phyloP scores from a whole-genome alignment of 2,113 vertebrate species.

The Brienomyrus brachyistius region DNA sequence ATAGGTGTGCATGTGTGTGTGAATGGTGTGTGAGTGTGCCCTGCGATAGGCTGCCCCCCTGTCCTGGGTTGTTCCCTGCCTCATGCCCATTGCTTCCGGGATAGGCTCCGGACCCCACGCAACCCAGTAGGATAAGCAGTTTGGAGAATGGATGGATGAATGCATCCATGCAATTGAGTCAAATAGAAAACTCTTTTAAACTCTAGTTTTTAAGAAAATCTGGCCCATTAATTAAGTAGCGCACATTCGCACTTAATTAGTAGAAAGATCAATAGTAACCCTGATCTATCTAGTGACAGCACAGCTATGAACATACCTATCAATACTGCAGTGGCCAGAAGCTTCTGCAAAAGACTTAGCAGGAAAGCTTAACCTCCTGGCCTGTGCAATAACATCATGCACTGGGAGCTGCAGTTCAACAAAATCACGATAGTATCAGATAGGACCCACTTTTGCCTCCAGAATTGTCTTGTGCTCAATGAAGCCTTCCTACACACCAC shows the following conservation, averaged over 20 bases:
- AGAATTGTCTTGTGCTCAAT: not conserved
- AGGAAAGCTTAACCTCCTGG: not conserved
- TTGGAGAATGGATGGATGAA: not conserved
- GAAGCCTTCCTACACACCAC: not conserved
- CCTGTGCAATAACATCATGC: not conserved
- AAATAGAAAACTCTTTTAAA: not conserved
- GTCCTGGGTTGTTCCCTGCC: too few species aligned
- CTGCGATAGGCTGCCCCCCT: too few species aligned
- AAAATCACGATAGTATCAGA: not conserved
- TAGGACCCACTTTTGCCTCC: not conserved
- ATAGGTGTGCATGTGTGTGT: too few species aligned
- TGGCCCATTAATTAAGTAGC: not conserved
- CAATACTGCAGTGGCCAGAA: not conserved
- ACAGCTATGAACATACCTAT: not conserved
- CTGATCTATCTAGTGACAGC: not conserved
- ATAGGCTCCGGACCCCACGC: too few species aligned
- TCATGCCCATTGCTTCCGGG: too few species aligned
- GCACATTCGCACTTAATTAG: not conserved
- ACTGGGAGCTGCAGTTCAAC: not conserved
- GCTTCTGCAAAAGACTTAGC: not conserved
- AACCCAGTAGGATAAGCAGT: too few species aligned
- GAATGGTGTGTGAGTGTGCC: too few species aligned
- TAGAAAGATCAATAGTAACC: not conserved
- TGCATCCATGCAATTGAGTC: not conserved
- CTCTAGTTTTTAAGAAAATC: not conserved